These are phyloP conservation scores for Gila robusta DNA, from an alignment of 2,797 vertebrate species.

Conservation along the genomic window DNA sequence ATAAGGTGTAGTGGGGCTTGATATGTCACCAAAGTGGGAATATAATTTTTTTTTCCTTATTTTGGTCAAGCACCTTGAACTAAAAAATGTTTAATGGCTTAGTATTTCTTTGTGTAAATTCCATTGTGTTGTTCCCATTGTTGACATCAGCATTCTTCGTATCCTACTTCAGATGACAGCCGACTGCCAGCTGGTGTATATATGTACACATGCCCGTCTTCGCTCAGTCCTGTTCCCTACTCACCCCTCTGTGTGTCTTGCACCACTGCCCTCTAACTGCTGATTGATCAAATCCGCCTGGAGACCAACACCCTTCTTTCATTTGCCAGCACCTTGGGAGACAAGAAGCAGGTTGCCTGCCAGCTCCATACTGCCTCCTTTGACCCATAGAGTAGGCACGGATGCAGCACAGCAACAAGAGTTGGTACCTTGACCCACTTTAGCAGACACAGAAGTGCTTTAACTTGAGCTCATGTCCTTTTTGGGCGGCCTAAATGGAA, in stretches of 20 bases:
- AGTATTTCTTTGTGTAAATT: neutral
- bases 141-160: constrained; percentile 40
- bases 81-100: no score
- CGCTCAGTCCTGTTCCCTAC: constrained; percentile 15
- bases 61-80: neutral
- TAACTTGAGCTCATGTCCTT: constrained; percentile 52
- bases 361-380: neutral
- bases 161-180: constrained; percentile 22
- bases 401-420: constrained; percentile 37
- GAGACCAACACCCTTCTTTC: constrained; percentile 43
- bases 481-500: constrained; percentile 54
- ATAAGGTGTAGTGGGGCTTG: neutral
- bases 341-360: constrained; percentile 28
- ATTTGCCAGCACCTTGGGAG: constrained; percentile 27
- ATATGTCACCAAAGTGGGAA: neutral
- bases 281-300: constrained; percentile 53
- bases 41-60: neutral
- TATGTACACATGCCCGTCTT: constrained; percentile 16
- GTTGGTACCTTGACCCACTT: constrained; percentile 56
- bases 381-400: constrained; percentile 19
- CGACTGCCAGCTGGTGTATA: constrained; percentile 21
- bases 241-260: constrained; percentile 21
- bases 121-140: neutral
- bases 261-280: constrained; percentile 42
- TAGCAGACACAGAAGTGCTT: constrained; percentile 41